phyloP scores from a whole-genome alignment of 2,113 vertebrate species.

The Mesoclemmys tuberculata region DNA sequence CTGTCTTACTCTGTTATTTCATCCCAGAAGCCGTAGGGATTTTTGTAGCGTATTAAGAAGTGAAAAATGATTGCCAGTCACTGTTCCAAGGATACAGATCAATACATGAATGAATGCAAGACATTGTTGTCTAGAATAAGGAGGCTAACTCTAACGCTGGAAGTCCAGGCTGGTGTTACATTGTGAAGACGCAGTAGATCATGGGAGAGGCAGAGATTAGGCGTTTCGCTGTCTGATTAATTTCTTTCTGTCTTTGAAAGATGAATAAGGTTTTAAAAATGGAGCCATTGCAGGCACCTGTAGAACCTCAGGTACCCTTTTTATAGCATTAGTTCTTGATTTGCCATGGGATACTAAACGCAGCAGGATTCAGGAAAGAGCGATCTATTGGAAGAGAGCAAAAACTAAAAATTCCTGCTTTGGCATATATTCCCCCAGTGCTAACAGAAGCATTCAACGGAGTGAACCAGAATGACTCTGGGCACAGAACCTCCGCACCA shows the following conservation, averaged over 20 bases:
- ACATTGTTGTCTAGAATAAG: neutral
- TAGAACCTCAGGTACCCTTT: neutral
- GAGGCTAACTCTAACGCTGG: neutral
- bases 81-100: conserved; percentile 2
- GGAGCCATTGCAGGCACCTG: neutral
- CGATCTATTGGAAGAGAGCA: neutral
- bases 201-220: neutral
- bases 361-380: neutral
- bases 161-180: neutral
- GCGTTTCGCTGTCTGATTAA: neutral
- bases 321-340: neutral
- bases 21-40: neutral
- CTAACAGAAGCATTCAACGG: neutral
- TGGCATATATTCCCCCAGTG: neutral
- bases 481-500: neutral
- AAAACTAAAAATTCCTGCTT: neutral
- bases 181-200: neutral
- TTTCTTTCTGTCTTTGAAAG: neutral
- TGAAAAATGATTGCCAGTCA: conserved; percentile 10
- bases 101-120: neutral
- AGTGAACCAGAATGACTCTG: neutral
- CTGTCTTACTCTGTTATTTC: neutral
- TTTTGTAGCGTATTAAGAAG: neutral
- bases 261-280: neutral
- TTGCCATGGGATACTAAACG: neutral